Base-by-base conservation (phyloP, 1,140 invertebrate species). In the Schlechtendalia chinensis region DNA sequence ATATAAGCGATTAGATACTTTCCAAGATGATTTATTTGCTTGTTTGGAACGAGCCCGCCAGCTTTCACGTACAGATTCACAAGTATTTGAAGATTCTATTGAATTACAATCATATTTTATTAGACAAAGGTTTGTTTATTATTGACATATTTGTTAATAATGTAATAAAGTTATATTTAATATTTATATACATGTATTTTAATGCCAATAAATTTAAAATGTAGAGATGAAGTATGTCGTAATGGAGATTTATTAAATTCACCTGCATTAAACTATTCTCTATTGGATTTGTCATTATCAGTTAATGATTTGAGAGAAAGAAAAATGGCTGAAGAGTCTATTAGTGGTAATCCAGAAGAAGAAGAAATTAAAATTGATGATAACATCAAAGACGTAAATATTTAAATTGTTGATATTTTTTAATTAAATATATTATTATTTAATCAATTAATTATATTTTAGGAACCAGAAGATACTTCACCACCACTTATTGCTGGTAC, bases 1-100 rank as follows among this genome's bases (percentile, higher is more conserved):
- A 19, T 99, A 99, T 85, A 92, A 93, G 83, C 88, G 98, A 29
- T 86, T 99, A 47, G 97, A 99, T 86, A 89, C 91, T 67, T 99
- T 99, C 86, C 98, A 99, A 88, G 95, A 97, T 84, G 97, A 99
- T 85, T 91, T 99, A 83, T 99, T 99, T 85, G 90, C 92, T 12
- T 95, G 97, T 83, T 91, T 98, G 85, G 95, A 98, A 84, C 88
- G 94, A 84, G 96, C 96, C 0, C 89, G 97, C 12, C 90, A 91
- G 81, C 86, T 96, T 4, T 95, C 95, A 0, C 89, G 94, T 6
- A 94, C 94, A 0, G 96, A 98, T 87, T 98, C 96, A 1, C 92
- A 97, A 86, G 91, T 96, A 16, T 96, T 98, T 88, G 94, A 98
- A 85, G 97, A 98, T 86, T 93, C 96, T 0, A 90, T 98, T 53